Conservation (phyloP, 2,797 vertebrate genomes). For the Enteromius treurensis region DNA sequence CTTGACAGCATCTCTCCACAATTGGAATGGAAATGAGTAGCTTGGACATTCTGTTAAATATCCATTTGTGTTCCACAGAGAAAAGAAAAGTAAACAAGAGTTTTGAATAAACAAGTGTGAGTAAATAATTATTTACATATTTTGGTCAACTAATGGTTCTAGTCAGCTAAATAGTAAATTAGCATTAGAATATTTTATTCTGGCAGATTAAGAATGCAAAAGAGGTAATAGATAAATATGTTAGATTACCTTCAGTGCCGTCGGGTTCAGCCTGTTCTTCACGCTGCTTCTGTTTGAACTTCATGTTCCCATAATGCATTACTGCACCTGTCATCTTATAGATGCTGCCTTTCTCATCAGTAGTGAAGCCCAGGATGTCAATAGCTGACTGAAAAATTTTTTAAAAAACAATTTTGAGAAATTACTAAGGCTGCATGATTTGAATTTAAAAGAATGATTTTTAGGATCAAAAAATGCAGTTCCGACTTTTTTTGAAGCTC, state of each 20-base stretch:
- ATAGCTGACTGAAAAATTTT: slow-evolving; percentile 78
- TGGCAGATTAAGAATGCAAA: background rate
- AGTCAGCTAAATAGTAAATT: background rate
- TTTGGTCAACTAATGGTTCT: background rate
- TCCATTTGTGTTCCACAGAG: background rate
- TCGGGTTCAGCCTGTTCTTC: slow-evolving; percentile 91
- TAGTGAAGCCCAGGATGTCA: slow-evolving; percentile 85
- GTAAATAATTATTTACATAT: background rate
- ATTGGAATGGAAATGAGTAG: background rate
- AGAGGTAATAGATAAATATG: background rate
- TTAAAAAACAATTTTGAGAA: background rate
- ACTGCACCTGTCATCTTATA: slow-evolving; percentile 90
- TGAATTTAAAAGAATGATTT: background rate
- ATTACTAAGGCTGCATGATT: background rate
- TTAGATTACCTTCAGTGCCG: slow-evolving; percentile 80
- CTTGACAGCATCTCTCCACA: background rate
- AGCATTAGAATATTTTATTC: background rate
- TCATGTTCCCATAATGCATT: slow-evolving; percentile 90
- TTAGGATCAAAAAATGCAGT: background rate
- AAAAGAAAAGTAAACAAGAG: background rate
- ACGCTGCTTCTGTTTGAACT: slow-evolving; percentile 89
- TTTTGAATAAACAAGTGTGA: background rate
- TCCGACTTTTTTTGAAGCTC: background rate
- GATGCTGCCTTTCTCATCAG: slow-evolving; percentile 84
- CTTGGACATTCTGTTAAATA: background rate